These are phyloP conservation scores for Beris morrisii DNA, from an alignment of 2,888 invertebrate species.

Conservation along the genomic window DNA sequence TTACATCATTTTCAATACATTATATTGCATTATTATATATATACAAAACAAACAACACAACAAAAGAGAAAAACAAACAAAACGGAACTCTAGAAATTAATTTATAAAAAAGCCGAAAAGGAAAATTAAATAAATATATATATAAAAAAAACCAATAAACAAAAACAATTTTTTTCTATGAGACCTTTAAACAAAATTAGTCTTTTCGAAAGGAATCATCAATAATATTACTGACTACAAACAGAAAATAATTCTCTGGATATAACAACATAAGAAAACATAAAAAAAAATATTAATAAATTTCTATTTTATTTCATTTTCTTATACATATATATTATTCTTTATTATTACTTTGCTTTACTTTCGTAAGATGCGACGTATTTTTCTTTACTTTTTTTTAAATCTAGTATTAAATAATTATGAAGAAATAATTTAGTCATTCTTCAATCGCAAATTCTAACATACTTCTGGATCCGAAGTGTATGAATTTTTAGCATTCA, in stretches of 20 bases:
- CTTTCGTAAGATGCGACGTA: constrained; percentile 4
- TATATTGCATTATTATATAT: constrained; percentile 10
- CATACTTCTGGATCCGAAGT: no score
- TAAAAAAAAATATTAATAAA: not conserved
- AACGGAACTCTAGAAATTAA: not conserved
- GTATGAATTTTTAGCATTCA: no score
- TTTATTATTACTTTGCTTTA: constrained; percentile 12
- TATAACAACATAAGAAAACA: not conserved
- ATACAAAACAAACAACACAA: not conserved
- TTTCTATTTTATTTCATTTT: constrained; percentile 1
- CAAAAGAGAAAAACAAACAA: constrained; percentile 1
- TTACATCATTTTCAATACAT: constrained; percentile 15
- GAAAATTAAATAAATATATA: not conserved
- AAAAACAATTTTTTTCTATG: not conserved
- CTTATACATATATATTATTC: constrained; percentile 1
- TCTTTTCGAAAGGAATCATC: not conserved
- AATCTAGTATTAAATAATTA: constrained; percentile 1
- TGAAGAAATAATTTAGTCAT: not conserved
- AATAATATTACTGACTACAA: constrained; percentile 4
- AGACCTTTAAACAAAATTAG: constrained; percentile 3
- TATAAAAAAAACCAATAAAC: not conserved
- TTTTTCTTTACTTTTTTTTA: not conserved
- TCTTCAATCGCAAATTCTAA: not conserved
- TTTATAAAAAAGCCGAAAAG: not conserved
- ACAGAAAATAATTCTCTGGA: not conserved